These are phyloP conservation scores for Melinaea menophilus DNA, from an alignment of 2,888 invertebrate species.

Conservation along the genomic window DNA sequence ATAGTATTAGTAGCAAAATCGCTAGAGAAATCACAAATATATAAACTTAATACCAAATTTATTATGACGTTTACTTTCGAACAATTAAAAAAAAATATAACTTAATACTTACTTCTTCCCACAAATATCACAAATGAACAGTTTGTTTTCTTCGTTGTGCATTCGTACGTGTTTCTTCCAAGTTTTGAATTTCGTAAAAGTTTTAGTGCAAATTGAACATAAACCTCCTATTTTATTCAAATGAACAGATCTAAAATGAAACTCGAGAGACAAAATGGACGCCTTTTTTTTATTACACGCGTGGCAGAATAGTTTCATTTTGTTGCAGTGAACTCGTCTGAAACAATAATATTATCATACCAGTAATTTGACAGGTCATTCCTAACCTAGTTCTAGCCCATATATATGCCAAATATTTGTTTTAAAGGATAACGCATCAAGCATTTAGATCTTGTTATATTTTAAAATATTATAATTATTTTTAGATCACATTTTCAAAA, in stretches of 20 bases:
- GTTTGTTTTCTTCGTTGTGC: conserved; percentile 35
- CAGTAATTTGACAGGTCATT: not conserved
- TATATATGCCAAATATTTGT: not conserved
- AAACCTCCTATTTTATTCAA: conserved; percentile 48
- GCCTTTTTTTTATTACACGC: conserved; percentile 38
- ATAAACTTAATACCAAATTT: no score
- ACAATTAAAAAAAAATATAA: conserved; percentile 1
- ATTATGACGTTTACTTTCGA: not conserved
- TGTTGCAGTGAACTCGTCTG: conserved; percentile 42
- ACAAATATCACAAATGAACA: conserved; percentile 50
- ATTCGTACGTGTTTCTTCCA: conserved; percentile 46
- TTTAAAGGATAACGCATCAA: not conserved
- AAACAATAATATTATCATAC: conserved; percentile 24
- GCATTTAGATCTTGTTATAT: no score
- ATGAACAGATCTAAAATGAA: conserved; percentile 53
- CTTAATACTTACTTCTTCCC: conserved; percentile 44
- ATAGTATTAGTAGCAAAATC: no score
- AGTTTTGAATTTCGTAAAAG: conserved; percentile 34
- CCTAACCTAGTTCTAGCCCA: not conserved
- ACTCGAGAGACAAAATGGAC: conserved; percentile 40
- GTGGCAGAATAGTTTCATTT: conserved; percentile 40
- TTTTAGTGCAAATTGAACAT: conserved; percentile 44
- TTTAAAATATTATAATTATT: no score
- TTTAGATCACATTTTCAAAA: no score
- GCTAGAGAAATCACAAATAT: no score